These are phyloP conservation scores for Takifugu flavidus DNA, from an alignment of 2,113 vertebrate species.

Conservation along the genomic window DNA sequence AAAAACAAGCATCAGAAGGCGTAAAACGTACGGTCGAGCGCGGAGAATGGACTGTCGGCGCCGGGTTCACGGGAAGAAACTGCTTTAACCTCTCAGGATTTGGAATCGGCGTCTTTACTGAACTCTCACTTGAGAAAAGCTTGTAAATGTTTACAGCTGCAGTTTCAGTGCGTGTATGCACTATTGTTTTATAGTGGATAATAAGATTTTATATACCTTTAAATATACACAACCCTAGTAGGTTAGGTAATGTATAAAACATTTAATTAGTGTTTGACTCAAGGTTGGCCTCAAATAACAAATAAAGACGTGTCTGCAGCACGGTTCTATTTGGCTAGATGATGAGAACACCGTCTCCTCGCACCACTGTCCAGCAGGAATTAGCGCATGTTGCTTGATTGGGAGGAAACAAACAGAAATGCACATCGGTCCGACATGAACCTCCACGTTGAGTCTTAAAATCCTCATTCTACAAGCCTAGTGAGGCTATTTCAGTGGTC, in stretches of 20 bases:
- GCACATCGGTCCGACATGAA: too few species aligned
- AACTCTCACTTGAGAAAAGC: neutral
- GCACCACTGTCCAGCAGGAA: too few species aligned
- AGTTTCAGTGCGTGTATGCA: neutral
- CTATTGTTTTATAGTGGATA: neutral
- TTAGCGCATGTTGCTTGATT: too few species aligned
- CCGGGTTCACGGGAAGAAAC: neutral
- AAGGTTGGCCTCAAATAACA: neutral
- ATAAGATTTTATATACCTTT: neutral
- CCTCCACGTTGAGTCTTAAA: too few species aligned
- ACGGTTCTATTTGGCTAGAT: neutral
- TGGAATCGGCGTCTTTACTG: too few species aligned
- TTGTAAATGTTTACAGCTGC: conserved; percentile 3
- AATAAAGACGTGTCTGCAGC: conserved; percentile 15
- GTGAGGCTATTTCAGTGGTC: too few species aligned
- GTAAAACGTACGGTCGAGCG: conserved; percentile 2
- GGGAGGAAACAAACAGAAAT: too few species aligned
- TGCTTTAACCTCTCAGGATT: too few species aligned
- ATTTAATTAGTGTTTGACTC: conserved; percentile 7
- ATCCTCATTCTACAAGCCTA: too few species aligned
- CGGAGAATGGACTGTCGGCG: neutral
- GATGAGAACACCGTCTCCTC: too few species aligned
- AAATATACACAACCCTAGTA: too few species aligned
- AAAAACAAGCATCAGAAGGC: conserved; percentile 21
- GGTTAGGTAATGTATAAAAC: conserved; percentile 7